Evolutionary conservation across 2,113 vertebrate species (phyloP).

Genomic region (Morone chrysops): DNA sequence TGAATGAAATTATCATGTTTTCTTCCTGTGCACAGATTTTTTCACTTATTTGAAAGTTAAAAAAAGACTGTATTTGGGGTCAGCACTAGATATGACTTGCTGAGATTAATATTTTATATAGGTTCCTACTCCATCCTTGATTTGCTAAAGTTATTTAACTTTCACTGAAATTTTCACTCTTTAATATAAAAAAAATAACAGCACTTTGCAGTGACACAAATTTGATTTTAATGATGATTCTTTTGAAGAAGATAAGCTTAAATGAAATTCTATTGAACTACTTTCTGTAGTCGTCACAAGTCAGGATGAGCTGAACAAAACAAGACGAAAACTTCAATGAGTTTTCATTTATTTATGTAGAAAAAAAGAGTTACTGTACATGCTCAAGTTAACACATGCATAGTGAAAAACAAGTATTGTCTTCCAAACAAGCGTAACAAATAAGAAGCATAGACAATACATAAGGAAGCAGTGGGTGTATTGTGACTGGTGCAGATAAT

Average conservation of each 20-base stretch:
- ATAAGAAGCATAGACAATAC: not conserved
- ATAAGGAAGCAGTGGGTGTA: not conserved
- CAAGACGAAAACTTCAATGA: constrained; percentile 14
- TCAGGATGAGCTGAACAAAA: constrained; percentile 17
- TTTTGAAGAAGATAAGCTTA: not conserved
- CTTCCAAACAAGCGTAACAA: not conserved
- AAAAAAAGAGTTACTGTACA: not conserved
- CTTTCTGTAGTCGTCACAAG: constrained; percentile 7
- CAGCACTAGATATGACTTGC: not conserved
- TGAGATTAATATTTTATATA: constrained; percentile 20
- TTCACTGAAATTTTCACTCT: not conserved
- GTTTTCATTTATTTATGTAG: constrained; percentile 14
- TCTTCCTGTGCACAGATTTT: not conserved
- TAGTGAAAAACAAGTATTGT: not conserved
- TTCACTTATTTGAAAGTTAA: too few species aligned
- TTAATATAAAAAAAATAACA: constrained; percentile 4
- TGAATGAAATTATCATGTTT: not conserved
- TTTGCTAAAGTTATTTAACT: constrained; percentile 36
- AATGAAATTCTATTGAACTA: constrained; percentile 15
- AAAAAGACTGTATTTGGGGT: not conserved
- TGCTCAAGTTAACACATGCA: not conserved
- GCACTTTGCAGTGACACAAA: constrained; percentile 10
- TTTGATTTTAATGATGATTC: constrained; percentile 39
- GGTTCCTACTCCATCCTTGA: constrained; percentile 8
- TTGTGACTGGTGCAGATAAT: constrained; percentile 12